These are phyloP conservation scores for Tanytarsus gracilentus DNA, from an alignment of 2,888 invertebrate genomes.

Conservation along the genomic window DNA sequence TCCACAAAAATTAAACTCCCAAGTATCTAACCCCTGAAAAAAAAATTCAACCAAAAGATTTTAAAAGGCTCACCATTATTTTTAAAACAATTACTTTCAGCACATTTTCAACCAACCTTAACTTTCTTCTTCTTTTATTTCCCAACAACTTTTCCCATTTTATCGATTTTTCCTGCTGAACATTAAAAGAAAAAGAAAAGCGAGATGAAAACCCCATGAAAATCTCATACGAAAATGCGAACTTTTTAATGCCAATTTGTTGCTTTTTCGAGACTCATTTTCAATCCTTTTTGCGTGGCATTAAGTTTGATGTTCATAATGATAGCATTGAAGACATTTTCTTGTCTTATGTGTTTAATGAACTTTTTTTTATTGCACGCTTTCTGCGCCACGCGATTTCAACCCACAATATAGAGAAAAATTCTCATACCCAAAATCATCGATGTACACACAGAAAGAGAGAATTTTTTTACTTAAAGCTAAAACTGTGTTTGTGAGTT, in stretches of 20 bases:
- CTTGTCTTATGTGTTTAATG: slow-evolving; percentile 17
- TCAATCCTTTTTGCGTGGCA: slow-evolving; percentile 5
- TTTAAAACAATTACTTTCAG: no score
- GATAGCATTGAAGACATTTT: neutral
- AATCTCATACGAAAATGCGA: neutral
- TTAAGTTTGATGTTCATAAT: neutral
- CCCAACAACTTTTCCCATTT: no score
- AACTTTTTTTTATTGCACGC: slow-evolving; percentile 7
- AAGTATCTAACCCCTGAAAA: no score
- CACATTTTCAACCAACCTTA: no score
- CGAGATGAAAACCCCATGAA: neutral
- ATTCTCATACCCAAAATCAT: neutral
- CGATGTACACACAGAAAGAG: neutral
- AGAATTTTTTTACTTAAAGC: slow-evolving; percentile 11
- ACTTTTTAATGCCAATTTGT: slow-evolving; percentile 2
- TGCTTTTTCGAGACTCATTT: neutral
- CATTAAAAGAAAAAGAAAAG: no score
- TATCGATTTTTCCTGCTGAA: no score
- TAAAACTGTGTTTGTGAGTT: neutral
- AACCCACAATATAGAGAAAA: neutral
- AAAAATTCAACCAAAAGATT: neutral
- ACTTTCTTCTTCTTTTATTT: neutral
- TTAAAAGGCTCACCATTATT: neutral
- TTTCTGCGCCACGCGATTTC: neutral
- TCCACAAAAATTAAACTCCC: no score